These are phyloP conservation scores for Carassius carassius DNA, from an alignment of 2,113 vertebrate species.

Conservation along the genomic window DNA sequence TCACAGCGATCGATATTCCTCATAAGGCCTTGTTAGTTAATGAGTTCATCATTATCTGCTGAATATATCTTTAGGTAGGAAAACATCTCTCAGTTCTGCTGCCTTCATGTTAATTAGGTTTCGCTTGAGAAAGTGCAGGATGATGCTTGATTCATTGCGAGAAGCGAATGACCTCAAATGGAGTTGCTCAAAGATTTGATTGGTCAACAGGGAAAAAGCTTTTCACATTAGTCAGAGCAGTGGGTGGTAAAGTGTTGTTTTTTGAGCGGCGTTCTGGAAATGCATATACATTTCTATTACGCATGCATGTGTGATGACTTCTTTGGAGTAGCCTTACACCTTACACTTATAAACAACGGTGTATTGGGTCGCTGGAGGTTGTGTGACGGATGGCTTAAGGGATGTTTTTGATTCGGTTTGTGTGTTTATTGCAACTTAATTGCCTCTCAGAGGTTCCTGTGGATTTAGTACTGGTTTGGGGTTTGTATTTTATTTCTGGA, in stretches of 20 bases:
- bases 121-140: not conserved
- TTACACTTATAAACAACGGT: not conserved
- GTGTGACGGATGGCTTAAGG: conserved; percentile 42
- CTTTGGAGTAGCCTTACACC: conserved; percentile 17
- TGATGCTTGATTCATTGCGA: not conserved
- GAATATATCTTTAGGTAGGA: not conserved
- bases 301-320: conserved; percentile 1
- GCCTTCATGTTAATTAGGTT: not conserved
- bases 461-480: not conserved
- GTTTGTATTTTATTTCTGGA: not conserved
- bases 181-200: conserved; percentile 9
- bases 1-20: conserved; percentile 31
- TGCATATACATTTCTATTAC: conserved; percentile 8
- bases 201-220: conserved; percentile 26
- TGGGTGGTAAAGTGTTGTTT: conserved; percentile 28
- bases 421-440: not conserved
- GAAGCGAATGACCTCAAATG: not conserved
- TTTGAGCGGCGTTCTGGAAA: not conserved
- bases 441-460: not conserved
- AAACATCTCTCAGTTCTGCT: not conserved
- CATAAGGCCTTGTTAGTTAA: not conserved
- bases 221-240: conserved; percentile 19
- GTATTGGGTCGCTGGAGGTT: not conserved
- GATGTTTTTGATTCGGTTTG: not conserved
- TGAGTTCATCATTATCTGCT: not conserved